A percentile compares a stretch with the other conserved stretches of the same genome.
These are phyloP conservation scores for Centroberyx gerrardi DNA, from an alignment of 2,797 vertebrate species.

Conservation along the genomic window DNA sequence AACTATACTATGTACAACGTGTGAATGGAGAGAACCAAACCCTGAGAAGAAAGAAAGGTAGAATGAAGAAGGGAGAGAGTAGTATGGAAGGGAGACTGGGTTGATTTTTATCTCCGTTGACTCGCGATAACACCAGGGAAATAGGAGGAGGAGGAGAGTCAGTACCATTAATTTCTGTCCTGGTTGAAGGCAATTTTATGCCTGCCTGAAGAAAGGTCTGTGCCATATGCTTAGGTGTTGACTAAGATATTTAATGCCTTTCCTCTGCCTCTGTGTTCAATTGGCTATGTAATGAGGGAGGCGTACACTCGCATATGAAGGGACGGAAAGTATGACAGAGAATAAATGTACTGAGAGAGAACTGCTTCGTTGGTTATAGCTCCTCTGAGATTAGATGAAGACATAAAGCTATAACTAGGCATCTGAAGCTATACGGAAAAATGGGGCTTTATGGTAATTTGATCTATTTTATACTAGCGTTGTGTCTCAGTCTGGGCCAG, in stretches of 20 bases:
- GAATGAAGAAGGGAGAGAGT: neutral
- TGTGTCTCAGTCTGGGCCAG: constrained; percentile 51
- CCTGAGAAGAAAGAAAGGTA: neutral
- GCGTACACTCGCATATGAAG: constrained; percentile 29
- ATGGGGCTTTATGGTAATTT: constrained; percentile 68
- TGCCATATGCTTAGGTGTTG: constrained; percentile 48
- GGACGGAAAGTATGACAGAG: constrained; percentile 30
- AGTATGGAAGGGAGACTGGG: constrained; percentile 10
- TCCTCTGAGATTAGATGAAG: constrained; percentile 50
- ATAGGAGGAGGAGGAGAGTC: neutral
- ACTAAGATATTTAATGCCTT: constrained; percentile 52
- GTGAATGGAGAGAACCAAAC: neutral
- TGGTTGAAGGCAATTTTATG: constrained; percentile 3
- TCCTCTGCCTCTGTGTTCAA: constrained; percentile 53
- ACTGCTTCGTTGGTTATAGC: constrained; percentile 41
- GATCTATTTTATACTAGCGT: constrained; percentile 53
- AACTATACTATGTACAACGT: too few relatives aligned
- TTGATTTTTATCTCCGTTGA: neutral
- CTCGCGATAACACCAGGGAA: neutral
- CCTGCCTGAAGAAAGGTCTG: constrained; percentile 17
- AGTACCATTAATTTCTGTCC: neutral
- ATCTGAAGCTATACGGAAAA: constrained; percentile 55
- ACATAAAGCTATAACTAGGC: constrained; percentile 48
- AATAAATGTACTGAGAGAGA: constrained; percentile 47
- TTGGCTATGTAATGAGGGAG: constrained; percentile 66